Evolutionary conservation across 23 tunicate species (phyloP), one percentile per base, ranked within the genome.

Genomic region (Phallusia fumigata): DNA sequence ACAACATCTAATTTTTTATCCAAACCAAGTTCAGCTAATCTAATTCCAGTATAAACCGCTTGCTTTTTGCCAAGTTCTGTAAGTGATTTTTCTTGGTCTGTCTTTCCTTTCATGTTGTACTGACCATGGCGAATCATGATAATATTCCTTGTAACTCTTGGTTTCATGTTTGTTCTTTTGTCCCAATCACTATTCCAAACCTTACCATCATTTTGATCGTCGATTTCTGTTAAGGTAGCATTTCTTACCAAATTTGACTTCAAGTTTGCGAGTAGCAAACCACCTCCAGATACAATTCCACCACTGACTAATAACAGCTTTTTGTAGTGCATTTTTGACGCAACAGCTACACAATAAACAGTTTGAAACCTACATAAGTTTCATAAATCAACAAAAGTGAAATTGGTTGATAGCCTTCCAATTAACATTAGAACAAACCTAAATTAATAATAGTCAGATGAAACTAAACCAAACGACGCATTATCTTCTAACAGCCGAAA

Each of bases 161-260:
- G 83, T 73, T 91, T 83, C 45, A 0, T 82, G 77, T 65, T 58
- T 10, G 78, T 19, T 76, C 96, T 69, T 73, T 76, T 84, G 65
- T 91, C 96, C 96, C 96, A 91, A 35, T 91, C 76, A 35, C 52
- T 65, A 80, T 91, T 85, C 96, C 96, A 91, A 1, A 30, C 28
- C 1, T 58, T 58, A 16, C 69, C 69, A 40, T 40, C 10, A 58
- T 22, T 8, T 3, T 21, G 15, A 24, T 58, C 69, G 69, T 5
- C 15, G 28, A 13, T 21, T 58, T 22, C 16, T 13, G 69, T 1
- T 6, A 24, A 6, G 16, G 8, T 13, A 58, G 69, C 16, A 13
- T 58, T 58, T 11, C 16, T 58, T 22, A 58, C 26, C 28, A 58
- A 58, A 58, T 58, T 58, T 58, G 69, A 58, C 13, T 13, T 8